These are phyloP conservation scores for Mylabris phalerata DNA, from an alignment of 1,140 invertebrate species.

Conservation along the genomic window DNA sequence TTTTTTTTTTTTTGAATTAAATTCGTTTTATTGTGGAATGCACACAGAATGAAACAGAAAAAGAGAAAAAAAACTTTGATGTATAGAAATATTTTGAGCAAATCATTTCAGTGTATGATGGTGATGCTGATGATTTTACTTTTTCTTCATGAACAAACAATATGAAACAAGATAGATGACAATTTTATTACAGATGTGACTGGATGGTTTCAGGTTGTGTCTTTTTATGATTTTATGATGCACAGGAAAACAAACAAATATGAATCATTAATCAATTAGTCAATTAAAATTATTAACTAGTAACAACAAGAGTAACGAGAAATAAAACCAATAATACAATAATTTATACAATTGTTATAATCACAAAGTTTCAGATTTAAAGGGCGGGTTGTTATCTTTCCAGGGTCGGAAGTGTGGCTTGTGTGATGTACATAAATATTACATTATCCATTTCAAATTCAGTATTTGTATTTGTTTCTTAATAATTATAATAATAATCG, in stretches of 20 bases:
- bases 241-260: conserved; percentile 14
- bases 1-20: no score
- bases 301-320: conserved; percentile 28
- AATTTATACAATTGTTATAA: conserved; percentile 28
- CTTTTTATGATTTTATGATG: no score
- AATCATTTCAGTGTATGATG: conserved; percentile 32
- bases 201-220: conserved; percentile 11
- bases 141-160: conserved; percentile 26
- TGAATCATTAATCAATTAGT: conserved; percentile 4
- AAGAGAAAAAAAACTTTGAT: conserved; percentile 24
- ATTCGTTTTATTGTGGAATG: conserved; percentile 36
- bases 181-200: conserved; percentile 30
- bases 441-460: conserved; percentile 1
- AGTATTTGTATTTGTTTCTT: no score
- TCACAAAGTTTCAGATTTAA: conserved; percentile 19
- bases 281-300: conserved; percentile 30
- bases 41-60: conserved; percentile 30
- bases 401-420: not conserved
- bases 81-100: conserved; percentile 35
- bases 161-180: conserved; percentile 20
- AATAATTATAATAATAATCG: no score
- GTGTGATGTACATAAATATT: conserved; percentile 16
- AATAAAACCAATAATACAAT: conserved; percentile 31
- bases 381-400: not conserved
- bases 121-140: not conserved